These are phyloP conservation scores for Yponomeuta malinellus DNA, from an alignment of 2,888 invertebrate genomes.

Conservation along the genomic window DNA sequence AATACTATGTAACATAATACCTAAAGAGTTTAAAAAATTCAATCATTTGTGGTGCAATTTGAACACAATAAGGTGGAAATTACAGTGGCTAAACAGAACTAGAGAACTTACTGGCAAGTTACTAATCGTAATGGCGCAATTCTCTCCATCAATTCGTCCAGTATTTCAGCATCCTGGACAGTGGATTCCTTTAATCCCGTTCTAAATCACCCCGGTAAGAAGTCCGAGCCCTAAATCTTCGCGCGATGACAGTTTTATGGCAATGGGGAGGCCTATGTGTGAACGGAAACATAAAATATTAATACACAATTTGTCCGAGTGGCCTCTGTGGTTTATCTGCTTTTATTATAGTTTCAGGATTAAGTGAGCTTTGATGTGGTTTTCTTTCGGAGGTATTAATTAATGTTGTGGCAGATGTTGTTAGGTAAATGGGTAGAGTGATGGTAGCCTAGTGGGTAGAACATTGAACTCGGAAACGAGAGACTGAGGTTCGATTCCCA, in stretches of 20 bases:
- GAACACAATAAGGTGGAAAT: no score
- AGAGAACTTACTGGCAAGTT: not conserved
- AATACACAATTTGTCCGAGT: constrained; percentile 75
- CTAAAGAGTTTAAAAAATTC: no score
- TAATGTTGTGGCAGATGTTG: not conserved
- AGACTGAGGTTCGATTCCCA: no score
- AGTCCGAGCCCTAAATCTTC: constrained; percentile 61
- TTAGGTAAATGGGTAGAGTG: not conserved
- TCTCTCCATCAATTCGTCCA: not conserved
- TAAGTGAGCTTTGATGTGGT: constrained; percentile 26
- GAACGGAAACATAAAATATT: constrained; percentile 70
- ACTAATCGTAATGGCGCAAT: not conserved
- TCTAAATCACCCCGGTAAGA: constrained; percentile 66
- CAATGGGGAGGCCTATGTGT: constrained; percentile 38
- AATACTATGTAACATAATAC: no score
- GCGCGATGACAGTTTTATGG: constrained; percentile 69
- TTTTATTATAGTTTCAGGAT: constrained; percentile 53
- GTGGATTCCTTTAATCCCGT: constrained; percentile 15
- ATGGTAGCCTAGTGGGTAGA: no score
- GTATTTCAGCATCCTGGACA: constrained; percentile 1
- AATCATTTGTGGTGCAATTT: no score
- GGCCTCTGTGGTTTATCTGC: constrained; percentile 61
- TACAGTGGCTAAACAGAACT: no score
- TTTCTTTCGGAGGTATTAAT: constrained; percentile 13
- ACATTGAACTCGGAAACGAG: no score